Conservation (phyloP, 1,140 invertebrate genomes). For the Drosophila pruinosa region DNA sequence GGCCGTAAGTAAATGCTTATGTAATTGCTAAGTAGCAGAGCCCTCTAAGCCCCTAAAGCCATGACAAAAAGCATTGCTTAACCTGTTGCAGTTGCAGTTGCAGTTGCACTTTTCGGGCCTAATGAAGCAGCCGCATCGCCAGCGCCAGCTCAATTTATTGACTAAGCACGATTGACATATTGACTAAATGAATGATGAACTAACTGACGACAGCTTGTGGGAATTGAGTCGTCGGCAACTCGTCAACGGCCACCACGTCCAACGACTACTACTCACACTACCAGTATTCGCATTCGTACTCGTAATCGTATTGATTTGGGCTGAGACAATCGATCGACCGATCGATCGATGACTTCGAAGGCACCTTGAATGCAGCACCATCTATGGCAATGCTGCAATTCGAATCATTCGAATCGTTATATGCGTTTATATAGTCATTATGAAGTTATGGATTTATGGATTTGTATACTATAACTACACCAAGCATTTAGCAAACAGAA, state of each 20-base stretch:
- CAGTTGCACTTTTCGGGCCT: slow-evolving; percentile 51
- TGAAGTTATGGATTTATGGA: slow-evolving; percentile 47
- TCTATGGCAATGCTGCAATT: slow-evolving; percentile 55
- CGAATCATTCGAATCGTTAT: slow-evolving; percentile 45
- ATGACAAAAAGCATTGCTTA: slow-evolving; percentile 49
- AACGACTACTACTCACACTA: slow-evolving; percentile 5
- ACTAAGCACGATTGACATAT: slow-evolving; percentile 64
- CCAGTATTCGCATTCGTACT: too few species aligned
- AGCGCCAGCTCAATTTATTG: slow-evolving; percentile 68
- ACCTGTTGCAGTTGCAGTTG: slow-evolving; percentile 37
- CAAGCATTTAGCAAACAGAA: slow-evolving; percentile 33
- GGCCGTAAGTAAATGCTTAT: slow-evolving; percentile 67
- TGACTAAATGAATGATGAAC: slow-evolving; percentile 61
- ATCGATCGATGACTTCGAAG: slow-evolving; percentile 22
- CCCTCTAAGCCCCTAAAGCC: slow-evolving; percentile 26
- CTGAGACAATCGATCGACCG: slow-evolving; percentile 4
- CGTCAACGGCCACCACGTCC: slow-evolving; percentile 20
- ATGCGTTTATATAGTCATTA: slow-evolving; percentile 64
- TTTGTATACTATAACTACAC: not conserved
- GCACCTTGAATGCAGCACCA: slow-evolving; percentile 67
- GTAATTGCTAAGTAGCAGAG: slow-evolving; percentile 62
- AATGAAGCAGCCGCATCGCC: slow-evolving; percentile 62
- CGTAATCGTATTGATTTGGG: slow-evolving; percentile 69
- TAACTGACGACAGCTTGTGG: slow-evolving; percentile 63
- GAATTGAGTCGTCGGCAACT: slow-evolving; percentile 57